Percentiles rank a stretch among this genome's conserved stretches.
These are phyloP conservation scores for Melanostigma gelatinosum DNA, from an alignment of 2,113 vertebrate species.

Conservation along the genomic window DNA sequence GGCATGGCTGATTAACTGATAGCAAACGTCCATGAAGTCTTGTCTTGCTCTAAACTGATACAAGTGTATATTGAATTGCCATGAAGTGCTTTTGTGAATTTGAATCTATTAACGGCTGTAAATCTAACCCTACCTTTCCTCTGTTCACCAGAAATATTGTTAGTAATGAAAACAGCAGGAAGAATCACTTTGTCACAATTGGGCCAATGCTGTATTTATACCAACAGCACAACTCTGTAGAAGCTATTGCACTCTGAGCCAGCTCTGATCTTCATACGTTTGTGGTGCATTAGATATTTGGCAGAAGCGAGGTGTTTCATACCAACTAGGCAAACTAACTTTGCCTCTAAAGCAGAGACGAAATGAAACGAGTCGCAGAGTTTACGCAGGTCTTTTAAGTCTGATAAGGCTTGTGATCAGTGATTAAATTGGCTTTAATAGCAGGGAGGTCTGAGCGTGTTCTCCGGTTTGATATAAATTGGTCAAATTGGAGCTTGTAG, in stretches of 20 bases:
- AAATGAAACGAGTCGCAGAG: constrained; percentile 62
- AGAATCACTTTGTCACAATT: constrained; percentile 22
- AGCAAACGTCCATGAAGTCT: neutral
- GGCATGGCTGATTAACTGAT: neutral
- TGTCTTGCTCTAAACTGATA: neutral
- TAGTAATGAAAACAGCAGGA: constrained; percentile 42
- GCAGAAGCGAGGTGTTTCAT: constrained; percentile 56
- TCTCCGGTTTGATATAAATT: constrained; percentile 69
- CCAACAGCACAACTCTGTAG: constrained; percentile 10
- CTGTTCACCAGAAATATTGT: constrained; percentile 19
- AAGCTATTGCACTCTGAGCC: constrained; percentile 12
- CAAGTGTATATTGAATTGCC: neutral
- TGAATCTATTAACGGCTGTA: neutral
- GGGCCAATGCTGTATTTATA: constrained; percentile 27
- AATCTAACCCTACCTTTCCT: neutral
- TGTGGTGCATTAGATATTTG: constrained; percentile 42
- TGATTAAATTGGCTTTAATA: constrained; percentile 71
- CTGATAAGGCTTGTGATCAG: constrained; percentile 59
- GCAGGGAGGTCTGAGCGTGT: constrained; percentile 44
- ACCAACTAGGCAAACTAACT: constrained; percentile 39
- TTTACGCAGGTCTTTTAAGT: constrained; percentile 60
- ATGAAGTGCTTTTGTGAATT: neutral
- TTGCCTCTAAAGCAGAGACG: constrained; percentile 58
- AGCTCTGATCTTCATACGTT: constrained; percentile 56
- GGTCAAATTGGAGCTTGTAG: constrained; percentile 66